phyloP scores from a whole-genome alignment of 2,113 vertebrate species.

The Ophiodon elongatus region DNA sequence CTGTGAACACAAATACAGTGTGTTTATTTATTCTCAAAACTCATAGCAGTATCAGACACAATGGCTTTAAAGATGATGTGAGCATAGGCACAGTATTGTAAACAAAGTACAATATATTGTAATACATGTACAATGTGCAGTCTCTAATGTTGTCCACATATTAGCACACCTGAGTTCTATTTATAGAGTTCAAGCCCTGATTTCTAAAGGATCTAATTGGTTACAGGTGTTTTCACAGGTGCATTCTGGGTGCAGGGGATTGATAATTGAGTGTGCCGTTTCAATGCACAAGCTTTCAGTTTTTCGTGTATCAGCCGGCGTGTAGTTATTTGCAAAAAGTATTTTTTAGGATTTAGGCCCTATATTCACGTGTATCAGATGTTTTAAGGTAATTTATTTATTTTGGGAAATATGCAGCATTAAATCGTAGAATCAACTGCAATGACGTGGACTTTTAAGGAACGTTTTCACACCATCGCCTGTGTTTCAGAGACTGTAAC shows the following conservation, averaged over 20 bases:
- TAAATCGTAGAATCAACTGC: not conserved
- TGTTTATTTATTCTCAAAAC: not conserved
- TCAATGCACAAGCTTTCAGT: not conserved
- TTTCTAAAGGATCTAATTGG: too few species aligned
- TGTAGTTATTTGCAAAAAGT: not conserved
- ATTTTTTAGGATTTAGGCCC: not conserved
- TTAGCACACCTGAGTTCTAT: not conserved
- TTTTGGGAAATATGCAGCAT: not conserved
- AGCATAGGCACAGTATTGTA: not conserved
- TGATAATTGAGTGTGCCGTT: not conserved
- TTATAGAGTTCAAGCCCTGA: not conserved
- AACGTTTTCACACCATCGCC: not conserved
- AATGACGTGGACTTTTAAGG: not conserved
- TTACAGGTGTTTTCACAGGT: not conserved
- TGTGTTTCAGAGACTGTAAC: not conserved
- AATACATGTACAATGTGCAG: not conserved
- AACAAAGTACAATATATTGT: not conserved
- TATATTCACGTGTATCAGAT: too few species aligned
- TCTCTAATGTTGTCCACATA: not conserved
- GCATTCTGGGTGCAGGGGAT: not conserved
- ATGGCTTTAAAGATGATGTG: not conserved
- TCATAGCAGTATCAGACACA: not conserved
- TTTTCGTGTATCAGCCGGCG: too few species aligned
- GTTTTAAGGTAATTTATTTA: not conserved
- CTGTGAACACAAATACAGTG: not conserved